A percentile compares a stretch with the other conserved stretches of the same genome.
Evolutionary conservation across 2,113 vertebrate species (phyloP).

Genomic region (Anolis sagrei): DNA sequence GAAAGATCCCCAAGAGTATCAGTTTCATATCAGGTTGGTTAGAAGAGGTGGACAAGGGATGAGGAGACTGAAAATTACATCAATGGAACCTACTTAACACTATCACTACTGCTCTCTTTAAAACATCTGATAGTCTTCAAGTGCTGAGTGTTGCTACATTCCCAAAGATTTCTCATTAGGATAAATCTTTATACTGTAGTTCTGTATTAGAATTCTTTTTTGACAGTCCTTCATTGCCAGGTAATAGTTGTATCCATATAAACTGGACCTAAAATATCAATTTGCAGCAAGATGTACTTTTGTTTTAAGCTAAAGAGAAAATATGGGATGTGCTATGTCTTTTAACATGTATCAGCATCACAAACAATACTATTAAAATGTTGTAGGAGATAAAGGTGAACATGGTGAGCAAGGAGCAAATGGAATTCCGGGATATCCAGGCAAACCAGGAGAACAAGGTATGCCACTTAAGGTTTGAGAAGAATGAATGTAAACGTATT

Average conservation of each 20-base stretch:
- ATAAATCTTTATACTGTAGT: neutral
- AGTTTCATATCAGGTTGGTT: too few species aligned
- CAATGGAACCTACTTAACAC: too few species aligned
- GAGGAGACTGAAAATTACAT: too few species aligned
- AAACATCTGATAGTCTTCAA: too few species aligned
- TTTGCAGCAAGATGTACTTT: neutral
- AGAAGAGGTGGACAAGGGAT: too few species aligned
- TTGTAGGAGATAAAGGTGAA: slow-evolving; percentile 89
- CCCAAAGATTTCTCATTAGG: too few species aligned
- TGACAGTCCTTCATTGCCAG: neutral
- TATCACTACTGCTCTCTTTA: too few species aligned
- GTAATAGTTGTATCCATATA: neutral
- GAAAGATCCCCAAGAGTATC: too few species aligned
- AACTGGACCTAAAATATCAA: neutral
- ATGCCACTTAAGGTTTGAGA: neutral
- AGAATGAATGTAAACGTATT: neutral
- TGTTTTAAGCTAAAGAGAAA: neutral
- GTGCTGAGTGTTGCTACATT: too few species aligned
- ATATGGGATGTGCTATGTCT: neutral
- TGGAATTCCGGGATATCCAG: slow-evolving; percentile 86
- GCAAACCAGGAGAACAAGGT: slow-evolving; percentile 92
- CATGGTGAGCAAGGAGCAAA: slow-evolving; percentile 82
- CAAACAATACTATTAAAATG: slow-evolving; percentile 28
- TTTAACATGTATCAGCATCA: neutral
- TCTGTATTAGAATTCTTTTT: neutral